These are phyloP conservation scores for Rhinogobio ventralis DNA, from an alignment of 2,797 vertebrate species.

Conservation along the genomic window DNA sequence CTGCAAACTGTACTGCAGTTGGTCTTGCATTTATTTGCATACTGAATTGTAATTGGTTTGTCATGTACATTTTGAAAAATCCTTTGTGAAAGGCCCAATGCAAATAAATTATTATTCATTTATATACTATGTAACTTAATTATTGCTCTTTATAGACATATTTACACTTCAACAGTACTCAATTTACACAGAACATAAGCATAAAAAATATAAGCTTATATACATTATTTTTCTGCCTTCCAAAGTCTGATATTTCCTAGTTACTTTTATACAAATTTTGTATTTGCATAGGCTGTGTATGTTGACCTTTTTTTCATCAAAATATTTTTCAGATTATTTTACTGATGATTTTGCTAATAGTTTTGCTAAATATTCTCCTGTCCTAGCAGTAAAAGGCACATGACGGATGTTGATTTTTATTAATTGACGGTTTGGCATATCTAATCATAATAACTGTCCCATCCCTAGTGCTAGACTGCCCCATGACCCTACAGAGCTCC, in stretches of 20 bases:
- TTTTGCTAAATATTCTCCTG: not conserved
- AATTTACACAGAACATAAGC: too few relatives aligned
- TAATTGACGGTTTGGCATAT: not conserved
- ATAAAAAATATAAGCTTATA: too few relatives aligned
- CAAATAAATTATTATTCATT: too few relatives aligned
- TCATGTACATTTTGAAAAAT: not conserved
- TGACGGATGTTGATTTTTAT: not conserved
- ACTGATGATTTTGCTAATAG: not conserved
- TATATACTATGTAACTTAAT: too few relatives aligned
- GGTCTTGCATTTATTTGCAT: not conserved
- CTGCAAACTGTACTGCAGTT: not conserved
- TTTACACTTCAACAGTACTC: not conserved
- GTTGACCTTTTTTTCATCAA: not conserved
- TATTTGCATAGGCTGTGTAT: not conserved
- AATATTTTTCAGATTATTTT: not conserved
- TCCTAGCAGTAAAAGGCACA: not conserved
- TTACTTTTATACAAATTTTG: not conserved
- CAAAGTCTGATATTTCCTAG: not conserved
- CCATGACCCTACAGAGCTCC: slow-evolving; percentile 87
- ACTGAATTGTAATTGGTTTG: not conserved
- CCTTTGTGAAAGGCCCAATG: not conserved
- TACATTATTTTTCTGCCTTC: not conserved
- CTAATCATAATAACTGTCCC: slow-evolving; percentile 21
- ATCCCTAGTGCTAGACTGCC: slow-evolving; percentile 84
- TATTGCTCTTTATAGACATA: not conserved